Evolutionary conservation across 30 jellyfish, hydroid and myxozoan species (phyloP), one percentile per base, ranked within the genome.

Genomic region (Aurelia sp.): DNA sequence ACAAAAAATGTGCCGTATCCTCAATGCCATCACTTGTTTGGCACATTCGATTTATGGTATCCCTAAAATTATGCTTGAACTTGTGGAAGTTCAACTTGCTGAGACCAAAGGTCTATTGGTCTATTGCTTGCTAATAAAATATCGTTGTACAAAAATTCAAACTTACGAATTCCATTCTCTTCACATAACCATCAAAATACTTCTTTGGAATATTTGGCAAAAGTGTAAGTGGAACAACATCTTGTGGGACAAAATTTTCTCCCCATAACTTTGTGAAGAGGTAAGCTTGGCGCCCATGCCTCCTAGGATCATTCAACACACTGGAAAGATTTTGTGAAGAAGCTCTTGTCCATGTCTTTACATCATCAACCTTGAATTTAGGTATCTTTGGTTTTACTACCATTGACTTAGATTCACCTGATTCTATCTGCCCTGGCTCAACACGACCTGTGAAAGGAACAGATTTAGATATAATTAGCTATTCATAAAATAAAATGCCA

Each of bases 221-320:
- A n/a, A 90, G 76, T 17, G 99, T 94, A 35, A 94, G 90, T 13
- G 99, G 99, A 33, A 94, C 88, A 59, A 94, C 97, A 30, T 78
- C 89, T 33, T 88, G 97, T 18, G 97, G 97, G 60, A 84, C 87
- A 79, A 94, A 94, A 52, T 81, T 69, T 59, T 94, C 99, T 35
- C 99, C 99, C 99, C 99, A 94, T 4, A 85, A 69, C 70, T 96
- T 77, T 18, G 97, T 94, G 89, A 94, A 94, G 68, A 94, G 79
- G 33, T 89, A 93, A 8, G 90, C 58, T 70, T 94, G 96, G 12
- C 99, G 80, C 6, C 96, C 92, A 72, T 83, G 87, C 63, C 96
- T 82, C 53, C 97, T 59, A 9, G 99, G 99, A 76, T 94, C 99
- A 85, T 94, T 94, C 66, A 87, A 66, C 9, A 90, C 99, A 73